Evolutionary conservation across 1,140 invertebrate species (phyloP).

Genomic region (Lethrus apterus): DNA sequence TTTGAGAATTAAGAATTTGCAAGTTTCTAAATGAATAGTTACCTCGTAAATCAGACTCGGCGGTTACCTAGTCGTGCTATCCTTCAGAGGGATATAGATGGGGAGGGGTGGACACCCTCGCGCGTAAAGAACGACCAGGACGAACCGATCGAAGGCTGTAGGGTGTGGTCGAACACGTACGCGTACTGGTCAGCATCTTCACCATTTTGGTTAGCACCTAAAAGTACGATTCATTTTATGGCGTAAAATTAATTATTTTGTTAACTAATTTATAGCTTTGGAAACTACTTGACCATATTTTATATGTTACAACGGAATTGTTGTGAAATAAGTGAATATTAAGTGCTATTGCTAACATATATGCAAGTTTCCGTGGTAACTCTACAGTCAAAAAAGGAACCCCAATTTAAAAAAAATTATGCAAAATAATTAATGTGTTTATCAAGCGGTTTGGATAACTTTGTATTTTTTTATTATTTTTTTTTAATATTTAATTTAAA

Average conservation of each 20-base stretch:
- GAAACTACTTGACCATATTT: not conserved
- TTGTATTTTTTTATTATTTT: too few relatives aligned
- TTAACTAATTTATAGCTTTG: not conserved
- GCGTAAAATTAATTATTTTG: not conserved
- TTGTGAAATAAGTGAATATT: not conserved
- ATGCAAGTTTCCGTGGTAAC: too few relatives aligned
- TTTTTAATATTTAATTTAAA: too few relatives aligned
- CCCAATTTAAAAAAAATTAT: too few relatives aligned
- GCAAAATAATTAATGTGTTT: too few relatives aligned
- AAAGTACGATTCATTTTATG: not conserved
- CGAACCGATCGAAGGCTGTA: constrained; percentile 40
- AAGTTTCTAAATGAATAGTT: too few relatives aligned
- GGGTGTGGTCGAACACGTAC: constrained; percentile 40
- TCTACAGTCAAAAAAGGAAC: too few relatives aligned
- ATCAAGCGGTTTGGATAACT: too few relatives aligned
- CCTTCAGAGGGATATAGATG: constrained; percentile 23
- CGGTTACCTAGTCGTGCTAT: constrained; percentile 23
- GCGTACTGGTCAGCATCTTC: constrained; percentile 28
- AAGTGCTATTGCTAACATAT: not conserved
- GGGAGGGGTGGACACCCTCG: constrained; percentile 22
- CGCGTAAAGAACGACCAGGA: constrained; percentile 40
- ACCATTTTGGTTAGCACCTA: constrained; percentile 10
- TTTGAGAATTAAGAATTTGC: too few relatives aligned
- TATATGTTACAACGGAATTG: not conserved
- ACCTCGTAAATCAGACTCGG: constrained; percentile 14